Conservation (phyloP, 1,140 invertebrate genomes). For the Thalassaphorura encarpata region DNA sequence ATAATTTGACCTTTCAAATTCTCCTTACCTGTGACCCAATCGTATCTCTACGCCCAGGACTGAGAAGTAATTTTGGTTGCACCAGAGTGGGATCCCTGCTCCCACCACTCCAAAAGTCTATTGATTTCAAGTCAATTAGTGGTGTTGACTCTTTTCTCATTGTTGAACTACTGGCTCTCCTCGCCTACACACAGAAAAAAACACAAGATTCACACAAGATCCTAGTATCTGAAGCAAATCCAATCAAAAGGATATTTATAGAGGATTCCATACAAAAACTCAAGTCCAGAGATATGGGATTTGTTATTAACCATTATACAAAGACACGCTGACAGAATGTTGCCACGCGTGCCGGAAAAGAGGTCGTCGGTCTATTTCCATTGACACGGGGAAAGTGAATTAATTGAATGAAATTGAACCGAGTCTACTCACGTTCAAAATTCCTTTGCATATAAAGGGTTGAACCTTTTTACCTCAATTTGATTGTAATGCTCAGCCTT, state of each 20-base stretch:
- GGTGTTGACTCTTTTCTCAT: conserved; percentile 22
- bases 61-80: conserved; percentile 23
- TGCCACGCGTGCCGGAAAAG: not conserved
- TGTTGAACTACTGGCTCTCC: conserved; percentile 17
- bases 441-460: not conserved
- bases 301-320: not conserved
- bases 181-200: not conserved
- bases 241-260: not conserved
- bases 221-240: not conserved
- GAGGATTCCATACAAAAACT: not conserved
- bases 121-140: conserved; percentile 24
- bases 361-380: not conserved
- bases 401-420: not conserved
- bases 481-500: conserved; percentile 13
- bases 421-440: not conserved
- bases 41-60: conserved; percentile 23
- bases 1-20: not conserved
- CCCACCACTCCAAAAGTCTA: conserved; percentile 27
- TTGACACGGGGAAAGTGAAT: not conserved
- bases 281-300: not conserved
- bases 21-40: conserved; percentile 23
- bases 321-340: not conserved
- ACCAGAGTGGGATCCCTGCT: conserved; percentile 14
- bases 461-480: conserved; percentile 14
- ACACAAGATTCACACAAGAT: not conserved